phyloP scores from a whole-genome alignment of 2,888 invertebrate genomes.

The Ennomos erosarius region DNA sequence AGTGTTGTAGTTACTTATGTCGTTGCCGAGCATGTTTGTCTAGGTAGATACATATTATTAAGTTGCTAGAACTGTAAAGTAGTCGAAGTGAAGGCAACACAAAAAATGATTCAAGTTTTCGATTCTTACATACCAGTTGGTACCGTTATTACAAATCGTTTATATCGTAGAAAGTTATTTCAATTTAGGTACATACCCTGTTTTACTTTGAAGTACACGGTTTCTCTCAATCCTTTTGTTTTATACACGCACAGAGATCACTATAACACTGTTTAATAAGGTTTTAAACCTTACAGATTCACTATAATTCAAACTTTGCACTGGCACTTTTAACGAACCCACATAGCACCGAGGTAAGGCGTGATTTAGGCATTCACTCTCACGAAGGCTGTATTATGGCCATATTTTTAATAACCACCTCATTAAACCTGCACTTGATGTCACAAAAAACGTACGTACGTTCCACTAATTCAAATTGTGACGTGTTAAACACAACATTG shows the following conservation, averaged over 20 bases:
- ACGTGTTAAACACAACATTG: slow-evolving; percentile 72
- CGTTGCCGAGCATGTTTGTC: no score
- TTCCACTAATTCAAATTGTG: slow-evolving; percentile 59
- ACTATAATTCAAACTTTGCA: slow-evolving; percentile 79
- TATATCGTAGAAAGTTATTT: slow-evolving; percentile 41
- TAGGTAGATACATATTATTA: not conserved
- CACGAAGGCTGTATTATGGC: slow-evolving; percentile 66
- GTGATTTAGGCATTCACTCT: slow-evolving; percentile 78
- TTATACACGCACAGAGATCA: slow-evolving; percentile 63
- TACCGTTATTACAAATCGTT: slow-evolving; percentile 43
- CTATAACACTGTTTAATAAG: slow-evolving; percentile 59
- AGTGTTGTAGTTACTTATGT: no score
- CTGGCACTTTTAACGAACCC: slow-evolving; percentile 79
- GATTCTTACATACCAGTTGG: slow-evolving; percentile 36
- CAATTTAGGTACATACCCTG: slow-evolving; percentile 67
- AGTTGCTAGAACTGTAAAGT: slow-evolving; percentile 12
- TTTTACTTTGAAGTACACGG: slow-evolving; percentile 56
- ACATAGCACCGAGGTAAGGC: slow-evolving; percentile 73
- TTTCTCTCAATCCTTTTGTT: slow-evolving; percentile 69
- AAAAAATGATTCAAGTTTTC: slow-evolving; percentile 35
- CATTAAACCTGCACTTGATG: slow-evolving; percentile 50
- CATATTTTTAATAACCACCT: slow-evolving; percentile 52
- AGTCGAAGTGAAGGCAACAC: slow-evolving; percentile 16
- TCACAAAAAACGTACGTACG: slow-evolving; percentile 59
- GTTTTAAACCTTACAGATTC: slow-evolving; percentile 61